Evolutionary conservation across 2,797 vertebrate species (phyloP).

Genomic region (Propithecus perrieri): DNA sequence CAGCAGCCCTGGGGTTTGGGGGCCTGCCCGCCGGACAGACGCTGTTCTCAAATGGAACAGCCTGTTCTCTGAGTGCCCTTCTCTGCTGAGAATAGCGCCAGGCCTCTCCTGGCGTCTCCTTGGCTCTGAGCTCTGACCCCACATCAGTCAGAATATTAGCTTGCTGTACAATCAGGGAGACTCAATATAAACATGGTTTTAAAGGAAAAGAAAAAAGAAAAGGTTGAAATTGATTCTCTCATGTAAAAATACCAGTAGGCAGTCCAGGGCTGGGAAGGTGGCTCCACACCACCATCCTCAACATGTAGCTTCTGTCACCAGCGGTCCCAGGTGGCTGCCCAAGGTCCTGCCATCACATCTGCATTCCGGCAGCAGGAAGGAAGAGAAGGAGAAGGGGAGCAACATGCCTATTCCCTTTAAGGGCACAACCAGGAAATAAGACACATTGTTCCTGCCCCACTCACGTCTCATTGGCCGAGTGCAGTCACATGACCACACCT

Average conservation of each 20-base stretch:
- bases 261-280: not conserved
- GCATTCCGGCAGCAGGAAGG: not conserved
- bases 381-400: not conserved
- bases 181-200: accelerated
- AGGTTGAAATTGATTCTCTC: not conserved
- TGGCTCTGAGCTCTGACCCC: not conserved
- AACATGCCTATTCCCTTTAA: not conserved
- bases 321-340: not conserved
- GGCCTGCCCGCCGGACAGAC: not conserved
- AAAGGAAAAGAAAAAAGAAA: not conserved
- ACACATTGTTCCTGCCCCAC: accelerated
- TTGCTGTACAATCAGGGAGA: not conserved
- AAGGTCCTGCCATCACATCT: not conserved
- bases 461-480: accelerated
- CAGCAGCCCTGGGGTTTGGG: not conserved
- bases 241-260: accelerated
- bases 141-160: accelerated
- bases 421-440: not conserved
- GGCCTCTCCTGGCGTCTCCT: too few species aligned
- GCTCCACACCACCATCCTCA: not conserved
- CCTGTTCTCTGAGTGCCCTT: not conserved
- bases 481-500: not conserved
- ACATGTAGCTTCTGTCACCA: not conserved
- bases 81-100: not conserved
- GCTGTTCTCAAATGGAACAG: accelerated